Base-by-base conservation (phyloP, 2,797 vertebrate genomes). In the Nothura maculosa region DNA sequence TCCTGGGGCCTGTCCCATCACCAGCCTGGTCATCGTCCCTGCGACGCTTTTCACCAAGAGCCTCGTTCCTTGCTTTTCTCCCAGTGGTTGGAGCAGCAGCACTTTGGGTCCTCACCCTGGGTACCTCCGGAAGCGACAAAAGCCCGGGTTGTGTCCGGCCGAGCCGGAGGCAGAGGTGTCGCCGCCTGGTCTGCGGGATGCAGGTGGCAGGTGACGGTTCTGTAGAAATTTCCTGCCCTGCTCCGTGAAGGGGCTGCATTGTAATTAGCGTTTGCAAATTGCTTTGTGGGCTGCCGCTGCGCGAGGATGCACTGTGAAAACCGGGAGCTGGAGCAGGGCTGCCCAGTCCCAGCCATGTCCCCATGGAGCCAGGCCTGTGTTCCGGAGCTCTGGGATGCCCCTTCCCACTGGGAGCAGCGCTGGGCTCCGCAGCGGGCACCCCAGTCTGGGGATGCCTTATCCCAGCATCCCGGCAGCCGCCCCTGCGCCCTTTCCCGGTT, bases 61-160 rank as follows among this genome's bases (percentile, higher is more conserved):
- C 43, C 2, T 32, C 2, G 19, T n/a, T 43, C 22, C 27, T 38
- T n/a, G 57, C 20, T 68, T 57, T 27, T n/a, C 32, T n/a, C 24
- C 50, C 2, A 19, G 42, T 8, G 10, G 27, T 10, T 27, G 10
- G 52, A 30, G 30, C 17, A 9, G 22, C 6, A 28, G 28, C 52
- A 0, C n/a, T 38, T 30, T 2, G 50, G 66, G 43, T 9, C 18
- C 36, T 32, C 0, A 30, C 10, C 3, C 32, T n/a, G 3, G 2
- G 43, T 38, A n/a, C 57, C 52, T 54, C 32, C 0, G 1, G 68
- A 11, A 20, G 1, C 27, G 19, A 48, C 47, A 13, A 48, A 14
- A 57, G 42, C 61, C 45, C 19, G 54, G 6, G 34, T 5, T 12
- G 14, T 5, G 0, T 18, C 61, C 24, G 5, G 3, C 18, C 1